Percentiles rank a stretch among this genome's conserved stretches.
Conservation (phyloP, 2,888 invertebrate genomes). For the Heteromyza rotundicornis region DNA sequence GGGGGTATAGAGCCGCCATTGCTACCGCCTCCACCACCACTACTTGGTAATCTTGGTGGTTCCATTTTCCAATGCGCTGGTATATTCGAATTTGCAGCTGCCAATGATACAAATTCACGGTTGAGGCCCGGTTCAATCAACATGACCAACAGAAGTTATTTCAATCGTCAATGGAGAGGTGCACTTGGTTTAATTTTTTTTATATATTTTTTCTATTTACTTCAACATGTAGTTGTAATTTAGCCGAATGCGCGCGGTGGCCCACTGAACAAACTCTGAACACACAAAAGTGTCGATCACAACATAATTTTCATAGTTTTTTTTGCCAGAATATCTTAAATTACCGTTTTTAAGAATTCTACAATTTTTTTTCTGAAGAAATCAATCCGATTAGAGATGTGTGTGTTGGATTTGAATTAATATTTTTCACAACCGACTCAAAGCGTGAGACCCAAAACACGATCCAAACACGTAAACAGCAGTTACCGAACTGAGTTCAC, state of each 20-base stretch:
- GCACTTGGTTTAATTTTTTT: background rate
- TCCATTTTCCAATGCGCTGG: constrained; percentile 61
- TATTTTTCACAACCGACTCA: background rate
- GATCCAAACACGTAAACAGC: constrained; percentile 61
- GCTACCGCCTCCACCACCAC: constrained; percentile 37
- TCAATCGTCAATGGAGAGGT: background rate
- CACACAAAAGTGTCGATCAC: background rate
- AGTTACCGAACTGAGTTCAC: constrained; percentile 57
- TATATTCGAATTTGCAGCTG: constrained; percentile 57
- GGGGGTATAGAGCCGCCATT: constrained; percentile 41
- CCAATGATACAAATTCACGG: constrained; percentile 61
- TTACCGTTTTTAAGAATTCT: too few species aligned
- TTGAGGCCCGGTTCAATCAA: constrained; percentile 63
- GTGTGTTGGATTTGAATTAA: background rate
- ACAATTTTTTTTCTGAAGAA: too few species aligned
- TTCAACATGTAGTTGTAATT: too few species aligned
- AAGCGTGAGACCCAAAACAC: constrained; percentile 26
- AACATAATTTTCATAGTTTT: background rate
- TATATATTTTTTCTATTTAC: background rate
- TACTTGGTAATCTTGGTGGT: constrained; percentile 55
- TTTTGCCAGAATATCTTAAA: too few species aligned
- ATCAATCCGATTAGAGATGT: too few species aligned
- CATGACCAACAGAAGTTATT: constrained; percentile 64
- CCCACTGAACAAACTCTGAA: too few species aligned
- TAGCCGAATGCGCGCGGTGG: too few species aligned